Evolutionary conservation across 1,140 invertebrate species (phyloP).

Genomic region (Spodoptera frugiperda): DNA sequence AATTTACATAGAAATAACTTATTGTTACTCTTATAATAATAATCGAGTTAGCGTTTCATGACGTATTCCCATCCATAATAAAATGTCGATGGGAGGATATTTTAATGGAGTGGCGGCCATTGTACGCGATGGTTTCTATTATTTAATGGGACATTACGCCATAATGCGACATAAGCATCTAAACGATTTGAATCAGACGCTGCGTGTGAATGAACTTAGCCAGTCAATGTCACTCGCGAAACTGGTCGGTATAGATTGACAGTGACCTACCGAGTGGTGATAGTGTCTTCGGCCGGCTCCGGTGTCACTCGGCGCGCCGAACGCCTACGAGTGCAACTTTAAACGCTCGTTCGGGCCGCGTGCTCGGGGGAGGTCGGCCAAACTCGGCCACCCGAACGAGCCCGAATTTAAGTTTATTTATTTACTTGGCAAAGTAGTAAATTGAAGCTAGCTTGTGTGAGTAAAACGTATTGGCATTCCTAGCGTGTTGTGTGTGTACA

Average conservation of each 20-base stretch:
- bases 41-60: neutral
- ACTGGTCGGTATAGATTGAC: constrained; percentile 25
- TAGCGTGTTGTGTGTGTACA: constrained; percentile 7
- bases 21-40: constrained; percentile 32
- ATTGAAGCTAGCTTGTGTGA: neutral
- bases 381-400: neutral
- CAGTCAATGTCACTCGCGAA: constrained; percentile 22
- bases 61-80: neutral
- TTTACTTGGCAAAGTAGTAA: neutral
- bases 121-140: neutral
- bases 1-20: constrained; percentile 33
- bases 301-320: neutral
- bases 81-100: neutral
- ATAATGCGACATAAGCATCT: constrained; percentile 17
- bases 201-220: constrained; percentile 21
- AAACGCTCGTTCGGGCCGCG: neutral
- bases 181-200: neutral
- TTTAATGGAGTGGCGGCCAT: neutral
- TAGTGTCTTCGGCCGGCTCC: constrained; percentile 16
- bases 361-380: neutral
- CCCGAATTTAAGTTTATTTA: constrained; percentile 8
- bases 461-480: constrained; percentile 2
- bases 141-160: constrained; percentile 24
- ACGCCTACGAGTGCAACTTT: constrained; percentile 12
- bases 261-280: constrained; percentile 28